phyloP scores from a whole-genome alignment of 1,140 invertebrate genomes.

The Pentalonia nigronervosa region DNA sequence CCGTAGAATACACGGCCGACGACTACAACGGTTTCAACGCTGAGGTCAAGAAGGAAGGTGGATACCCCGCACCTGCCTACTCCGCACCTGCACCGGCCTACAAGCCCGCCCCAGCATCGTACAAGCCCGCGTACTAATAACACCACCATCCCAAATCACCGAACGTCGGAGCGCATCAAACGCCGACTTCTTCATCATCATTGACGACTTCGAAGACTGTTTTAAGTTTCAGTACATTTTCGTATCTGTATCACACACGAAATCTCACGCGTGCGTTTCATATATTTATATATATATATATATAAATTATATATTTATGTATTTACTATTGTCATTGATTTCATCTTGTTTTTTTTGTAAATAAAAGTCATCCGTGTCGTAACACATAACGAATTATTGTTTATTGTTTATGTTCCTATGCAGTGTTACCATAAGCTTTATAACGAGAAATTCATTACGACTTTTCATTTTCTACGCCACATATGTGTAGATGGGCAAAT shows the following conservation, averaged over 20 bases:
- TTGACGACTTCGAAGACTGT: neutral
- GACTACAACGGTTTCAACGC: conserved; percentile 69
- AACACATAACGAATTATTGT: neutral
- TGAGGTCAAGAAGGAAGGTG: conserved; percentile 57
- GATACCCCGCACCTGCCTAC: conserved; percentile 59
- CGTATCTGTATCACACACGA: neutral
- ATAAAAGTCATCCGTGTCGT: conserved; percentile 11
- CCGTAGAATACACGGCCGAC: conserved; percentile 72
- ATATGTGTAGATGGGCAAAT: neutral
- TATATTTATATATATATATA: neutral
- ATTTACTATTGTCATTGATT: neutral
- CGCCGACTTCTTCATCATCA: neutral
- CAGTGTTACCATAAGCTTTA: neutral
- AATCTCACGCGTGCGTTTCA: neutral
- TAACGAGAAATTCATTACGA: neutral
- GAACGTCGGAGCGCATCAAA: neutral
- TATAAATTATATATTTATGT: neutral
- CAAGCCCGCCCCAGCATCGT: conserved; percentile 39
- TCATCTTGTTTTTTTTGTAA: conserved; percentile 10
- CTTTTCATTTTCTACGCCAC: neutral
- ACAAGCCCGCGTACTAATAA: conserved; percentile 37
- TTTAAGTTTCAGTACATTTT: conserved; percentile 3
- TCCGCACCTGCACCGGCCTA: conserved; percentile 56
- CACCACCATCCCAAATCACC: neutral
- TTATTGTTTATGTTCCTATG: neutral